Conservation (phyloP, 2,888 invertebrate genomes). For the Gerris lacustris region DNA sequence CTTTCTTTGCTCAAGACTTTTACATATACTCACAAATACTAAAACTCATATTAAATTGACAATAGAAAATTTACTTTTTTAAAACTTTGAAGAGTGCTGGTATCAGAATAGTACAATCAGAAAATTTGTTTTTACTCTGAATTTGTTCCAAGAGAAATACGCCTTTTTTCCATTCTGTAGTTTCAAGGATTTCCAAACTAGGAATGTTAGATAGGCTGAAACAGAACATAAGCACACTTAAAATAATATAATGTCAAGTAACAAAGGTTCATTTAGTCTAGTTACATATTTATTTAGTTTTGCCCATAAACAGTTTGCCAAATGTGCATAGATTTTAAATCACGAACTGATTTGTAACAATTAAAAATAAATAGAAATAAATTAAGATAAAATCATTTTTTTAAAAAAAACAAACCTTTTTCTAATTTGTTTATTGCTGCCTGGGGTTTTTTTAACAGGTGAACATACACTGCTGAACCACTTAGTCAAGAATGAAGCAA, state of each 20-base stretch:
- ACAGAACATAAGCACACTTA: neutral
- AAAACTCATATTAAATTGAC: too few species aligned
- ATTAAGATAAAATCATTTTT: neutral
- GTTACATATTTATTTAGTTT: too few species aligned
- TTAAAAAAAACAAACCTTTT: neutral
- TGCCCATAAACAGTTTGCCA: too few species aligned
- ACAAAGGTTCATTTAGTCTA: too few species aligned
- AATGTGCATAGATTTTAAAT: too few species aligned
- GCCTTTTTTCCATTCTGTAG: constrained; percentile 63
- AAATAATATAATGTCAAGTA: too few species aligned
- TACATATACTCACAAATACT: too few species aligned
- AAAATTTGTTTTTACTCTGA: constrained; percentile 71
- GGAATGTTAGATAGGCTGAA: constrained; percentile 13
- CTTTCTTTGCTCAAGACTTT: too few species aligned
- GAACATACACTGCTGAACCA: neutral
- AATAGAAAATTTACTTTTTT: constrained; percentile 41
- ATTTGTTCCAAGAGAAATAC: constrained; percentile 68
- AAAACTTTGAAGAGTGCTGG: constrained; percentile 64
- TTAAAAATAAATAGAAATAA: too few species aligned
- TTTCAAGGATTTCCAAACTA: constrained; percentile 46
- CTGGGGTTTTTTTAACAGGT: neutral
- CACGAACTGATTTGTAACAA: too few species aligned
- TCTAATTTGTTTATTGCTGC: too few species aligned
- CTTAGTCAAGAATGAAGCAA: constrained; percentile 34
- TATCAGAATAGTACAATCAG: constrained; percentile 53